Conservation (phyloP, 2,797 vertebrate species). For the Enteromius unitaeniatus region DNA sequence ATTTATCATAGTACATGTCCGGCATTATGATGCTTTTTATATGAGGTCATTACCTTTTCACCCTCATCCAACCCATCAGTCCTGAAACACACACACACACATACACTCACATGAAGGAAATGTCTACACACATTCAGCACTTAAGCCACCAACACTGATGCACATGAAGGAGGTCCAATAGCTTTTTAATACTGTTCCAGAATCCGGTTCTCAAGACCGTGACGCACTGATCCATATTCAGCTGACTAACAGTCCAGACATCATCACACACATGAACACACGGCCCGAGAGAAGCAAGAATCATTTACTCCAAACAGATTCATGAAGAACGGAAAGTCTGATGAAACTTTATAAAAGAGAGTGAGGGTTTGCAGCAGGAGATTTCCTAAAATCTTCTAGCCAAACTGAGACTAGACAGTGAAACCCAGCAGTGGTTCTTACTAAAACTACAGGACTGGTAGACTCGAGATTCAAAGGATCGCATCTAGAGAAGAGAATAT, state of each 20-base stretch:
- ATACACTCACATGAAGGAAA: background rate
- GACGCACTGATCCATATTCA: background rate
- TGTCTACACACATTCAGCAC: background rate
- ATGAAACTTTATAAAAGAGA: constrained; percentile 16
- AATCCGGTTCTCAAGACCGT: background rate
- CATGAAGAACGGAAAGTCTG: background rate
- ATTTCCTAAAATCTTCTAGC: background rate
- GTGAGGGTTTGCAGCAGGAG: background rate
- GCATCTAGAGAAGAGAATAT: background rate
- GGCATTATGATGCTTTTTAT: background rate
- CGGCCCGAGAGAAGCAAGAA: background rate
- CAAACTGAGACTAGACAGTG: constrained; percentile 8
- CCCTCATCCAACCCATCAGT: background rate
- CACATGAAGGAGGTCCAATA: background rate
- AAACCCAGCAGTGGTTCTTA: constrained; percentile 8
- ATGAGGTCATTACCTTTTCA: background rate
- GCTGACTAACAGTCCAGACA: background rate
- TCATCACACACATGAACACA: background rate
- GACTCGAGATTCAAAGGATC: background rate
- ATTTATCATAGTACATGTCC: background rate
- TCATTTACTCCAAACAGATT: background rate
- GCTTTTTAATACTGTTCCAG: constrained; percentile 30
- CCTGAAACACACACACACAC: background rate
- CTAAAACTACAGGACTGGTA: background rate
- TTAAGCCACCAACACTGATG: background rate